Evolutionary conservation across 2,797 vertebrate genomes (phyloP).

Genomic region (Scyliorhinus canicula): DNA sequence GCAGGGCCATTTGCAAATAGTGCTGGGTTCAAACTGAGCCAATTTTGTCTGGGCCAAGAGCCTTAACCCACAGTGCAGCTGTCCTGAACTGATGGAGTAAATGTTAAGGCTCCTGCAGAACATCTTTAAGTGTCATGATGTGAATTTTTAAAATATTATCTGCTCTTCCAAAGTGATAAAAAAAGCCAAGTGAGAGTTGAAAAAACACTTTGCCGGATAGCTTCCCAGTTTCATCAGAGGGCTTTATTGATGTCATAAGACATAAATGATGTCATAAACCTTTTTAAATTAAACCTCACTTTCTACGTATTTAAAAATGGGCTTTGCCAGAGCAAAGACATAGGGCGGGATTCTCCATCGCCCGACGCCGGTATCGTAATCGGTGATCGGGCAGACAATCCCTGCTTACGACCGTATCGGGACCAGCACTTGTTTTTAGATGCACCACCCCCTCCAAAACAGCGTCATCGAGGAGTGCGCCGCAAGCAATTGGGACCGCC

Average conservation of each 20-base stretch:
- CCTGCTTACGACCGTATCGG: too few relatives aligned
- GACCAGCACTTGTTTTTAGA: too few relatives aligned
- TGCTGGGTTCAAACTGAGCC: background rate
- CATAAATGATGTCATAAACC: background rate
- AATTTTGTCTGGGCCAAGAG: background rate
- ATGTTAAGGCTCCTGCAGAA: background rate
- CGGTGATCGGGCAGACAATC: too few relatives aligned
- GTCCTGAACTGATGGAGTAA: background rate
- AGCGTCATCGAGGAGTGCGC: too few relatives aligned
- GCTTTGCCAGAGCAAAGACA: too few relatives aligned
- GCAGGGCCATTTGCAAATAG: background rate
- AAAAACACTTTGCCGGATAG: background rate
- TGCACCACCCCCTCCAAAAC: too few relatives aligned
- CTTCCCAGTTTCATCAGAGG: too few relatives aligned
- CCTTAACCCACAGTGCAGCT: background rate
- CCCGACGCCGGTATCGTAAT: too few relatives aligned
- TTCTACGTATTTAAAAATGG: too few relatives aligned
- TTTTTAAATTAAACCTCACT: too few relatives aligned
- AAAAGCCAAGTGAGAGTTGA: background rate
- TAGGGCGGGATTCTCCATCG: too few relatives aligned
- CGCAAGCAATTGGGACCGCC: too few relatives aligned
- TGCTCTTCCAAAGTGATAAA: background rate
- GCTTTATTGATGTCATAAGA: background rate
- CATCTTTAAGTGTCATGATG: background rate
- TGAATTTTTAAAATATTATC: background rate